Evolutionary conservation across 1,140 invertebrate genomes (phyloP), one percentile per base, ranked within the genome.

Genomic region (Archivesica marissinica): DNA sequence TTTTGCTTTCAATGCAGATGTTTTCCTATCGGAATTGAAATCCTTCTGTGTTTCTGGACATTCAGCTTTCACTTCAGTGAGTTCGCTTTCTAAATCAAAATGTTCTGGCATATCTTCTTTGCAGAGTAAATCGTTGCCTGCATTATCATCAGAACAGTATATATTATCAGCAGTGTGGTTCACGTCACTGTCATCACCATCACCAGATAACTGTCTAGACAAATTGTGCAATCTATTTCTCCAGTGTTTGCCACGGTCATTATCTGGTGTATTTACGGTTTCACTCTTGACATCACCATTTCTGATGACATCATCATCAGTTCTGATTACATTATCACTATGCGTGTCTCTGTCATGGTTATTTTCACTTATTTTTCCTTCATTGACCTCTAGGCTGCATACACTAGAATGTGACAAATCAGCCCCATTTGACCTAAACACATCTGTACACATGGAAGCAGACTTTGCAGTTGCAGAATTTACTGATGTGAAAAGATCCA

Each of bases 191-290:
- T 64, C 30, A 33, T 64, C 59, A 25, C 30, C n/a, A 15, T 33
- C 38, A 1, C 15, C 11, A 6, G 54, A 59, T 2, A 59, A 59
- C 23, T 20, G 30, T 11, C 30, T 2, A 17, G 59, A 64, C 59
- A 64, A 25, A 25, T 64, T 64, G 38, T 64, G 9, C 2, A 64
- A 33, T 17, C 59, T 64, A 64, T 64, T 64, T 64, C 59, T 35
- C 59, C 59, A 64, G 59, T 35, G 33, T 13, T 20, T 59, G 7
- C 23, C n/a, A 28, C 17, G 4, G 4, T 30, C 17, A 20, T 64
- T 33, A 35, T 9, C 59, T 15, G 59, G 30, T 17, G 20, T 64
- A 2, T 35, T 35, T 35, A 13, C 13, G 33, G 2, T 59, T 4
- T 2, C 15, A 59, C 25, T 59, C 33, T 59, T 59, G 13, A 28